phyloP scores from a whole-genome alignment of 2,113 vertebrate species.

The Centropus unirufus region DNA sequence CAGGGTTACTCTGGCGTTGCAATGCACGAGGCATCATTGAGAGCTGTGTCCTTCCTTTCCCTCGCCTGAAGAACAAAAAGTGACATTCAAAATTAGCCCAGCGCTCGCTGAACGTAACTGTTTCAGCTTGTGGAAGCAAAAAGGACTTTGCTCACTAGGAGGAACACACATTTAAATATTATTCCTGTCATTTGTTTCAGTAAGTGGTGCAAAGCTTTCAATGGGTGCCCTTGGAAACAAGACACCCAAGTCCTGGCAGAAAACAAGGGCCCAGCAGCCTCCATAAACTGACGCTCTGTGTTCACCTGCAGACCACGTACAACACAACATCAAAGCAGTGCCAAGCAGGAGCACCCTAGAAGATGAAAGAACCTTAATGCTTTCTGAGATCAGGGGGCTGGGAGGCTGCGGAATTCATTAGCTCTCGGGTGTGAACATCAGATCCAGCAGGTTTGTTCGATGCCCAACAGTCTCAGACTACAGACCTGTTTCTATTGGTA shows the following conservation, averaged over 20 bases:
- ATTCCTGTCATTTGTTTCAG: not conserved
- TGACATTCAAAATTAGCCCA: not conserved
- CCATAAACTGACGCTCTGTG: rapidly evolving
- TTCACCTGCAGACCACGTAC: not conserved
- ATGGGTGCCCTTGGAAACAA: not conserved
- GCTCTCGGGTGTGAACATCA: not conserved
- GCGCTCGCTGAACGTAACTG: not conserved
- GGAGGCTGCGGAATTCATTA: rapidly evolving
- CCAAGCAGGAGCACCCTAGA: not conserved
- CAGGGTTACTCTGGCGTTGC: conserved; percentile 77
- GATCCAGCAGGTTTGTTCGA: not conserved
- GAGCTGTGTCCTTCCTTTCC: conserved; percentile 92
- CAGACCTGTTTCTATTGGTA: not conserved
- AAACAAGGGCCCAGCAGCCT: not conserved
- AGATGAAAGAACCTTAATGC: not conserved
- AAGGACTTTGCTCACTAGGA: not conserved
- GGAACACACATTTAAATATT: not conserved
- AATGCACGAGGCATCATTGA: conserved; percentile 90
- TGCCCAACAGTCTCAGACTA: rapidly evolving
- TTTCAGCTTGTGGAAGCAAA: not conserved
- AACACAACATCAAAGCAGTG: rapidly evolving
- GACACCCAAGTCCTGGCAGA: not conserved
- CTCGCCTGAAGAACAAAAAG: conserved; percentile 76
- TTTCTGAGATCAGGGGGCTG: not conserved
- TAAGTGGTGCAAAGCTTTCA: not conserved